phyloP scores from a whole-genome alignment of 2,888 invertebrate genomes.

The Stenolophus ochropezus region DNA sequence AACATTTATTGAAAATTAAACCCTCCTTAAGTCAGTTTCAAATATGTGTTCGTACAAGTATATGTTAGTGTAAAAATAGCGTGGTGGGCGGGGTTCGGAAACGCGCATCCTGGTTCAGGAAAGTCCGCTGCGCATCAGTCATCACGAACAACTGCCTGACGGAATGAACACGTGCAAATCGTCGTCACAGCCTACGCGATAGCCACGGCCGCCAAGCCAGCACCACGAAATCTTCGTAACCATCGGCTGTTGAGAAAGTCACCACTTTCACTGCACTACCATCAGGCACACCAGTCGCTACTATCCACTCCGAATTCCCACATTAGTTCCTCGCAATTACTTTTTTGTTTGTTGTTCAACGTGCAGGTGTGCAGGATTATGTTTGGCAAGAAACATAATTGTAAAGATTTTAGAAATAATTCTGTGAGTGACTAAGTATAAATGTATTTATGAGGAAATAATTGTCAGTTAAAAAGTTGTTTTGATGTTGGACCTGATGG shows the following conservation, averaged over 20 bases:
- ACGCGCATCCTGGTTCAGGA: slow-evolving; percentile 6
- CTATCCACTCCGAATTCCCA: background rate
- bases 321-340: background rate
- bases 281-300: background rate
- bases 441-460: slow-evolving; percentile 34
- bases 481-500: slow-evolving; percentile 8
- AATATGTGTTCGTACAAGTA: too few relatives aligned
- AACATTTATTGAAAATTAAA: too few relatives aligned
- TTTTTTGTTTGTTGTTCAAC: background rate
- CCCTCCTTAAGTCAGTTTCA: too few relatives aligned
- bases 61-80: background rate
- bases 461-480: slow-evolving; percentile 37
- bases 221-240: slow-evolving; percentile 13
- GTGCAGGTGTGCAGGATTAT: slow-evolving; percentile 15
- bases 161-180: slow-evolving; percentile 52
- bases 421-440: slow-evolving; percentile 24
- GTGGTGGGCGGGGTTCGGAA: background rate
- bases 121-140: slow-evolving; percentile 30
- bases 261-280: slow-evolving; percentile 44
- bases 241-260: slow-evolving; percentile 35
- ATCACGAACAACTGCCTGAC: slow-evolving; percentile 26
- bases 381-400: slow-evolving; percentile 19
- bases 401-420: slow-evolving; percentile 17
- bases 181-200: slow-evolving; percentile 42
- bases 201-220: background rate